Evolutionary conservation across 2,113 vertebrate species (phyloP), one percentile per base, ranked within the genome.

Genomic region (Heterotilapia buettikoferi): DNA sequence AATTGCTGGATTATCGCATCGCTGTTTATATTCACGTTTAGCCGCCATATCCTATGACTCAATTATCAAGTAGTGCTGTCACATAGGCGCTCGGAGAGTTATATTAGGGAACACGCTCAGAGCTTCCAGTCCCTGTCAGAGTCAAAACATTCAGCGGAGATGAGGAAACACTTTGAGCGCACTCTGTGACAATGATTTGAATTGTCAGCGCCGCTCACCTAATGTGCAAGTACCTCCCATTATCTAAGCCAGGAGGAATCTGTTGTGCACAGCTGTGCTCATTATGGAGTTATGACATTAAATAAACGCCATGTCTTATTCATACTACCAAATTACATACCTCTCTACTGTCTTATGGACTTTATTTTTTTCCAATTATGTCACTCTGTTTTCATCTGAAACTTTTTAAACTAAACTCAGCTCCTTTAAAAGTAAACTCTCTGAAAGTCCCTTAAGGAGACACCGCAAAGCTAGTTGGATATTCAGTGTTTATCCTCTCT

Each of bases 1-100:
- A 94, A 96, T 96, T 92, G 89, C 92, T 93, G 95, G 95, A 96
- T 97, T 96, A 97, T 96, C 93, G 71, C 91, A 84, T 92, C 29
- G 82, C 95, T 92, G 93, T 96, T 96, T 96, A 94, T 95, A 93
- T 95, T 94, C 94, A 90, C 40, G 84, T 90, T 93, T 92, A 96
- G 94, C 91, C 26, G 86, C 94, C 92, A 93, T 93, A 95, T 96
- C 94, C 94, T 92, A 53, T 91, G 95, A 96, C 94, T 95, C 95
- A 96, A 96, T 95, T 95, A 96, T 96, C 94, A 94, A 91, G 92
- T 94, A 16, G 89, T 71, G 63, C 89, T 93, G 94, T 89, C 93
- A 84, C 90, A 92, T 81, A 92, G 89, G 88, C 84, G 47, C 90
- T 92, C 63, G 1, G 29, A 84, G 87, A 87, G 94, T 90, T 95